phyloP scores from a whole-genome alignment of 2,888 invertebrate species.

The Drosophila robusta region DNA sequence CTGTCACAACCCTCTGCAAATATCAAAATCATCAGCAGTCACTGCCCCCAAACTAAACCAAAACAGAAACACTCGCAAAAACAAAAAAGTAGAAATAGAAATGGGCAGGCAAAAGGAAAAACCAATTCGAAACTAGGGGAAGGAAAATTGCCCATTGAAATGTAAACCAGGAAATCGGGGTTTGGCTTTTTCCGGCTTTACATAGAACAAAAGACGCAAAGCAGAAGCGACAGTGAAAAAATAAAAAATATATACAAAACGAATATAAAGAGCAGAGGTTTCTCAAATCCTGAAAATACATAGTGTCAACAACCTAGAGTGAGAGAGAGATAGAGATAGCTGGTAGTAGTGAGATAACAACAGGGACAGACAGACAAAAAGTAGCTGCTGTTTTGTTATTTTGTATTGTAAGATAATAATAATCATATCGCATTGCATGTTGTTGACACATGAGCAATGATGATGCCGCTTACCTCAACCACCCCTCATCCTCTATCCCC shows the following conservation, averaged over 20 bases:
- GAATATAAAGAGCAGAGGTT: slow-evolving; percentile 63
- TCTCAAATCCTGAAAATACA: slow-evolving; percentile 49
- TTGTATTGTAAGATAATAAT: slow-evolving; percentile 78
- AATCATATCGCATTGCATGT: slow-evolving; percentile 79
- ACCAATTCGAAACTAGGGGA: slow-evolving; percentile 50
- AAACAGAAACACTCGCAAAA: slow-evolving; percentile 36
- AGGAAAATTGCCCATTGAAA: slow-evolving; percentile 77
- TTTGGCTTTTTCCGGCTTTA: slow-evolving; percentile 82
- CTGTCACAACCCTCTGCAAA: slow-evolving; percentile 33
- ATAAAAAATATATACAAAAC: slow-evolving; percentile 53
- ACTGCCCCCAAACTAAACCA: slow-evolving; percentile 52
- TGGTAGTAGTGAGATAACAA: slow-evolving; percentile 10
- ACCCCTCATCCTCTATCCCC: slow-evolving; percentile 9
- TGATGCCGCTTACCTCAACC: slow-evolving; percentile 63
- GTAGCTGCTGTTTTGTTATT: slow-evolving; percentile 73
- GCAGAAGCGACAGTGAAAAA: slow-evolving; percentile 55
- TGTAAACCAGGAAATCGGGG: slow-evolving; percentile 80
- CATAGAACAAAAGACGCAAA: slow-evolving; percentile 61
- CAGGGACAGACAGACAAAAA: slow-evolving; percentile 64
- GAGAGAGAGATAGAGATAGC: slow-evolving; percentile 13
- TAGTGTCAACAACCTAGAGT: slow-evolving; percentile 68
- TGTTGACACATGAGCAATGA: slow-evolving; percentile 80
- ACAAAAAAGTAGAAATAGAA: slow-evolving; percentile 16
- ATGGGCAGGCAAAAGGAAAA: slow-evolving; percentile 14
- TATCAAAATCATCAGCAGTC: slow-evolving; percentile 52